Base-by-base conservation (phyloP, 2,888 invertebrate genomes). In the Oeneis ivallda region DNA sequence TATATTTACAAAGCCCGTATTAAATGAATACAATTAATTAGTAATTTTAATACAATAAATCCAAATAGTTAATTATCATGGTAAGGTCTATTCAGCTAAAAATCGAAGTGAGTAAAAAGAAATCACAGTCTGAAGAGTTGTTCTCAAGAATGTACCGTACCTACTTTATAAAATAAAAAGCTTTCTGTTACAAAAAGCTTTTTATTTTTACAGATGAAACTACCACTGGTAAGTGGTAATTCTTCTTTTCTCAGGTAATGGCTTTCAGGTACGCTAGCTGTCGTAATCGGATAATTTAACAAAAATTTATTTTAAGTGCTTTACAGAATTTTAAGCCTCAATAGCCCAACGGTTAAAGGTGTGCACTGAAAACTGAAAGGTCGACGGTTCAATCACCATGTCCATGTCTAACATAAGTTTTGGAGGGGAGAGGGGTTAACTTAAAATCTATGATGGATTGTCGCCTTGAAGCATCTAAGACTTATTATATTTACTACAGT, bases 171-270 rank as follows among this genome's bases (percentile, higher is more conserved):
- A n/a, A n/a, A n/a, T n/a, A n/a, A n/a, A n/a, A n/a, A n/a, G n/a
- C n/a, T n/a, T n/a, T n/a, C n/a, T n/a, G n/a, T n/a, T n/a, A 39
- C 54, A 50, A 17, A 39, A 54, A 54, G 39, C 39, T 39, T 54
- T 54, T 39, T 39, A 54, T 54, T 39, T 54, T 34, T 10, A 39
- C 54, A 39, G 54, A 15, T 15, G 17, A 15, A 10, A 34, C 13
- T 26, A 13, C 50, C 19, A 49, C 7, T 32, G n/a, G 52, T 34
- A 39, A 54, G 54, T 54, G 54, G 53, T 10, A 15, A 53, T 53
- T 39, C 39, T 54, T 54, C 54, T 54, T 50, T 50, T 39, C 54
- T 37, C 39, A 54, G 39, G 1, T 11, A 39, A 39, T 17, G 54
- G 37, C 39, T 54, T 54, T 54, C 17, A 17, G 17, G 17, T 15